Evolutionary conservation across 2,888 invertebrate species (phyloP), one percentile per base, ranked within the genome.

Genomic region (Mechanitis mazaeus): DNA sequence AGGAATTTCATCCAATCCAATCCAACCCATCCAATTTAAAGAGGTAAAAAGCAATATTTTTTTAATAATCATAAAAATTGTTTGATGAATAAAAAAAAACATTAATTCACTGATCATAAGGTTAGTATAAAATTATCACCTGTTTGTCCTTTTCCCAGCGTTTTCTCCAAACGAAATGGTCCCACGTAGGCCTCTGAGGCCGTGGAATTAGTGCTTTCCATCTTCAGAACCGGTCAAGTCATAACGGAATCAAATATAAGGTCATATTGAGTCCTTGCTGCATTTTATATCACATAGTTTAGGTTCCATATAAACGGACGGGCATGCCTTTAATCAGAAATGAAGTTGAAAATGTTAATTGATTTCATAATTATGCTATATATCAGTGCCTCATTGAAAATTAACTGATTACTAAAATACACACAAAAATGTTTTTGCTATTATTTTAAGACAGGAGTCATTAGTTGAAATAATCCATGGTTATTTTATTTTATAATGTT

Each of bases 81-180:
- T 20, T 20, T 20, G 20, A 20, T 20, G 20, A 20, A 20, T 20
- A 9, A 42, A 58, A 11, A n/a, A 35, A 35, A 50, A 33, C 6
- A 35, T 50, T 12, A 53, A 56, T 33, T 11, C 0, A 50, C 57
- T 20, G 20, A 33, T 45, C 46, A 12, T 6, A 45, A 2, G 46
- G n/a, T 35, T 55, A n/a, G 42, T 46, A 54, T 56, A 56, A 33
- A 42, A 7, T 6, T 33, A 91, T 91, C 91, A 99, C 99, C 99
- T 86, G 99, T 99, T 91, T 99, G 99, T 70, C 99, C 99, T 89
- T 99, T 99, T 75, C 99, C 99, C 70, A 99, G 93, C 60, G 99
- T 99, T 90, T 99, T 99, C 90, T 99, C 99, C 88, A 99, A 93
- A 85, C 98, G 93, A 91, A 98, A 99, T 65, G 99, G 99, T 75